Percentiles rank a stretch among this genome's conserved stretches.
Evolutionary conservation across 2,113 vertebrate genomes (phyloP).

Genomic region (Trinectes maculatus): DNA sequence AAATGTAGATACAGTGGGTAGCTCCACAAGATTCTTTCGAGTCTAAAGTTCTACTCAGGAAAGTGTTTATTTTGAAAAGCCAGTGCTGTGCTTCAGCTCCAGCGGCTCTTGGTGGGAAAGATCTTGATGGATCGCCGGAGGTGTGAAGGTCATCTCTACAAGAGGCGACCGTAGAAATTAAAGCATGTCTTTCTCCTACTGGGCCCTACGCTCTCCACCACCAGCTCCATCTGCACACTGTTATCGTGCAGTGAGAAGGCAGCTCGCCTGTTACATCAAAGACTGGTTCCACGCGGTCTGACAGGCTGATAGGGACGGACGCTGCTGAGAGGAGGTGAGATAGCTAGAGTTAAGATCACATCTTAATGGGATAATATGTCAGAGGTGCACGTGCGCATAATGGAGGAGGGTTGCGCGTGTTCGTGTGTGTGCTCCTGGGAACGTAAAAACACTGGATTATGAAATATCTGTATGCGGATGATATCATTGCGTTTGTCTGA

Average conservation of each 20-base stretch:
- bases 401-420: too few species aligned
- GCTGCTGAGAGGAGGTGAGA: conserved; percentile 37
- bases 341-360: conserved; percentile 47
- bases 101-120: conserved; percentile 54
- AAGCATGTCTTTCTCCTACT: conserved; percentile 72
- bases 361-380: conserved; percentile 24
- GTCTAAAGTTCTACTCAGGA: neutral
- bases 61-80: conserved; percentile 56
- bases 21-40: neutral
- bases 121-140: conserved; percentile 74
- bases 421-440: neutral
- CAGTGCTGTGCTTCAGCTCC: conserved; percentile 12
- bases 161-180: conserved; percentile 70
- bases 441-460: neutral
- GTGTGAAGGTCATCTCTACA: conserved; percentile 78
- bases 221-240: conserved; percentile 77
- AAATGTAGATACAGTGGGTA: too few species aligned
- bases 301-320: conserved; percentile 32
- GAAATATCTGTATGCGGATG: neutral
- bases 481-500: neutral
- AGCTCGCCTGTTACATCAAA: conserved; percentile 80
- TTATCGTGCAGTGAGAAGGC: conserved; percentile 71
- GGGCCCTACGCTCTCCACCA: conserved; percentile 36
- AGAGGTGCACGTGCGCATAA: too few species aligned
- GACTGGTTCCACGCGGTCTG: conserved; percentile 26